Percentiles rank a stretch among this genome's conserved stretches.
Evolutionary conservation across 1,140 invertebrate genomes (phyloP).

Genomic region (Euborellia annulipes): DNA sequence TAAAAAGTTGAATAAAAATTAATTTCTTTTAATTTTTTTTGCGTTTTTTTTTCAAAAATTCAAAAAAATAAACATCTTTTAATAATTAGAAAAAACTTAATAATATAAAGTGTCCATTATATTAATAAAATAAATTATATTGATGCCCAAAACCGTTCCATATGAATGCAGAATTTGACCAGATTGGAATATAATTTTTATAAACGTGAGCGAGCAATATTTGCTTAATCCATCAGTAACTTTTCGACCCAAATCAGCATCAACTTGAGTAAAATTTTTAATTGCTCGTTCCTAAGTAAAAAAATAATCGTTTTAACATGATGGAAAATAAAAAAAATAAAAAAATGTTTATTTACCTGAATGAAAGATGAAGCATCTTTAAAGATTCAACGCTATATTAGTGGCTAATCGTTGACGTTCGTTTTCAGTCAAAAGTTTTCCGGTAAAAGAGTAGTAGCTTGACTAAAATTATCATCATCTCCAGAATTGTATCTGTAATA

Average conservation of each 20-base stretch:
- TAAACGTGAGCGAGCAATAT: slow-evolving; percentile 18
- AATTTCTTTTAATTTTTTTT: too few species aligned
- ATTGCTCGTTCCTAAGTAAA: slow-evolving; percentile 43
- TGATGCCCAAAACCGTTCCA: too few species aligned
- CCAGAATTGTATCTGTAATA: slow-evolving; percentile 50
- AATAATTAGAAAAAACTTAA: too few species aligned
- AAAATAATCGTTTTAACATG: background rate
- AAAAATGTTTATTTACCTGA: slow-evolving; percentile 31
- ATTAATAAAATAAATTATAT: too few species aligned
- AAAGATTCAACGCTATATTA: slow-evolving; percentile 67
- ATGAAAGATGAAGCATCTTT: slow-evolving; percentile 69
- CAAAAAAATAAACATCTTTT: too few species aligned
- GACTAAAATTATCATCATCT: slow-evolving; percentile 82
- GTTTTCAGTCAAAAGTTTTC: slow-evolving; percentile 54
- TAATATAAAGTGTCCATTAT: too few species aligned
- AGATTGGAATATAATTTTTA: too few species aligned
- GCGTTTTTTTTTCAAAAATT: too few species aligned
- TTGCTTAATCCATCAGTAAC: slow-evolving; percentile 42
- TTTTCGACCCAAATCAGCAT: slow-evolving; percentile 46
- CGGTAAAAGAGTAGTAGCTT: slow-evolving; percentile 69
- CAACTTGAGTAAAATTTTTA: slow-evolving; percentile 52
- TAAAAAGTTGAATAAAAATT: too few species aligned
- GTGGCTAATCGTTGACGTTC: slow-evolving; percentile 53
- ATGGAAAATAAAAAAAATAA: background rate
- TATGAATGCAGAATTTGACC: too few species aligned